Evolutionary conservation across 1,140 invertebrate genomes (phyloP), one percentile per base, ranked within the genome.

Genomic region (Latrodectus geometricus): DNA sequence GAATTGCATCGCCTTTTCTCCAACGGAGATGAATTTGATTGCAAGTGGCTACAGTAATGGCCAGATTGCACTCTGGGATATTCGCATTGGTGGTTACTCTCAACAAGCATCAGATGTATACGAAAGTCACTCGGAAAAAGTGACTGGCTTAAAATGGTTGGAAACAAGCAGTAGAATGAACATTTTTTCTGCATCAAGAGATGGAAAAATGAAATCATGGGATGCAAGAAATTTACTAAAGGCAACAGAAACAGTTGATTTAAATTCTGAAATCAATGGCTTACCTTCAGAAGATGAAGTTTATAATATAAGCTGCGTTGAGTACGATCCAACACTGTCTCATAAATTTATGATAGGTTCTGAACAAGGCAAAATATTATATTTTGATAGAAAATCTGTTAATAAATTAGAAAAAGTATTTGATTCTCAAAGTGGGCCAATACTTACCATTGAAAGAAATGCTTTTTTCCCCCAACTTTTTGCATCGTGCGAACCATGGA

Each of bases 131-230:
- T n/a, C 50, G 5, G 49, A 77, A 56, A 70, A 70, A n/a, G 65
- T 85, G 8, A 70, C 61, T 9, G 83, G 83, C 9, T 14, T 85
- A 12, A 78, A 77, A 0, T 96, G 96, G 94, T 95, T 96, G 54
- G 95, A 95, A 90, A 95, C 95, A 0, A 96, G 96, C 91, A 95
- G 94, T 35, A 94, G 95, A 9, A 94, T 94, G 0, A 96, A 97
- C 91, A 97, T 97, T 90, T 97, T 98, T 90, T 97, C 96, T 4
- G 93, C 95, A 0, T 96, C 96, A 5, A 95, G 95, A 65, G 97
- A 98, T 91, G 97, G 97, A 15, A 95, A 96, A 90, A 94, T 96
- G 78, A 89, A 77, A 72, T 77, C 73, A 61, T 85, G 83, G 83
- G 66, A 69, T 61, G 56, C 66, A 7, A 68, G 66, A 35, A 21